phyloP scores from a whole-genome alignment of 2,797 vertebrate species.

The Columba guinea region DNA sequence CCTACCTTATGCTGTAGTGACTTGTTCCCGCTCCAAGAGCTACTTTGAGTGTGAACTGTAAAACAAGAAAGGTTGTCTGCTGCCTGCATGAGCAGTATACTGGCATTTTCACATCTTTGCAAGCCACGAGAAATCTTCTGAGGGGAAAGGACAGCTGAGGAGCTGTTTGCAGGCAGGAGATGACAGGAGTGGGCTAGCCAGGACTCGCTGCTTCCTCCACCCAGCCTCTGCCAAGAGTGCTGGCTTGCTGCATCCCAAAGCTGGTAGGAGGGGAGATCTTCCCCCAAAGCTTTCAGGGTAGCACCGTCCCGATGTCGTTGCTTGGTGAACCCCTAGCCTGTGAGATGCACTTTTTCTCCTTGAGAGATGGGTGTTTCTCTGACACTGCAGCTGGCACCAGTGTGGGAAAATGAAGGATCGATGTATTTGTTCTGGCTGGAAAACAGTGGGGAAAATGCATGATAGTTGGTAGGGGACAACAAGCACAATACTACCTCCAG shows the following conservation, averaged over 20 bases:
- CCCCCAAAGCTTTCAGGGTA: not conserved
- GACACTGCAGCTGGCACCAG: not conserved
- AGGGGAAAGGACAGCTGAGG: not conserved
- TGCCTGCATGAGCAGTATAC: not conserved
- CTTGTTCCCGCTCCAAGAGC: not conserved
- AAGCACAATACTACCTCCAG: not conserved
- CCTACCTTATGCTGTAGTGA: not conserved
- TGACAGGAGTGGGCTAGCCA: not conserved
- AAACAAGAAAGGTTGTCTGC: not conserved
- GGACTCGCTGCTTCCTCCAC: not conserved
- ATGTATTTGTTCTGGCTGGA: constrained; percentile 4
- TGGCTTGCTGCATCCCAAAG: not conserved
- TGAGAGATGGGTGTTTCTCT: not conserved
- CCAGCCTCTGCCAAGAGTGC: not conserved
- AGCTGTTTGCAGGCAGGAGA: not conserved
- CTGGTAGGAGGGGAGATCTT: not conserved
- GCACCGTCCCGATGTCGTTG: not conserved
- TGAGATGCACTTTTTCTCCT: not conserved
- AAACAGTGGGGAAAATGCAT: not conserved
- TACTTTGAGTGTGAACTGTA: not conserved
- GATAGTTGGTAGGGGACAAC: not conserved
- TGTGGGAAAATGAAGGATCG: not conserved
- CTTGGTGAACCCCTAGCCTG: not conserved
- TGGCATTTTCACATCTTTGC: not conserved
- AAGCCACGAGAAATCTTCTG: not conserved